Evolutionary conservation across 2,113 vertebrate species (phyloP), one percentile per base, ranked within the genome.

Genomic region (Hemichromis elongatus): DNA sequence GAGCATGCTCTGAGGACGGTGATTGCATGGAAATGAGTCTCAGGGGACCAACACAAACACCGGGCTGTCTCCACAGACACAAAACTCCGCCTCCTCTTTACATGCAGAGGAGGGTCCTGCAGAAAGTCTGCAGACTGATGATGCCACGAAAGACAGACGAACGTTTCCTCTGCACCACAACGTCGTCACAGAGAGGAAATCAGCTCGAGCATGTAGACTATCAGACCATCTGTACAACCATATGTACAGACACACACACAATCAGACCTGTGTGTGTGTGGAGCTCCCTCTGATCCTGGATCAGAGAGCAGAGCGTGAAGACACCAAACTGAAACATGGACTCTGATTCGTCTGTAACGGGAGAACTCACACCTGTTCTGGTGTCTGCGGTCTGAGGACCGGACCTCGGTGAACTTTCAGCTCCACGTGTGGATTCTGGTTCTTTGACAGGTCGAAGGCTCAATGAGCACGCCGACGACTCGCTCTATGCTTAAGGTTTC

Each of bases 381-480:
- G 21, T 24, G 56, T 33, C 56, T 19, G 56, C 42, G n/a, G 63
- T 24, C 7, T 40, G n/a, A 68, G 61, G n/a, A 68, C 3, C 5
- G 6, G n/a, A 33, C 57, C 57, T 61, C 28, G 9, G 3, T 19
- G 18, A 52, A 16, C 18, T 52, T 16, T 9, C 14, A 18, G 9
- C 9, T 53, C 52, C 19, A n/a, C n/a, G 9, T 53, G 19, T 5
- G 37, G 35, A 42, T 68, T 21, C 12, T 42, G 35, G 63, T 68
- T 24, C n/a, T 19, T 68, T 12, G 3, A 12, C 1, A 0, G 0
- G 35, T 42, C 4, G 3, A 40, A 68, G 3, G 0, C 1, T 68
- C 35, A 24, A 6, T 5, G n/a, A 68, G 35, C 35, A 0, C 12
- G 7, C n/a, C 3, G 2, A 14, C n/a, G 2, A 40, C 35, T 40